Evolutionary conservation across 2,797 vertebrate species (phyloP), one percentile per base, ranked within the genome.

Genomic region (Tachyglossus aculeatus): DNA sequence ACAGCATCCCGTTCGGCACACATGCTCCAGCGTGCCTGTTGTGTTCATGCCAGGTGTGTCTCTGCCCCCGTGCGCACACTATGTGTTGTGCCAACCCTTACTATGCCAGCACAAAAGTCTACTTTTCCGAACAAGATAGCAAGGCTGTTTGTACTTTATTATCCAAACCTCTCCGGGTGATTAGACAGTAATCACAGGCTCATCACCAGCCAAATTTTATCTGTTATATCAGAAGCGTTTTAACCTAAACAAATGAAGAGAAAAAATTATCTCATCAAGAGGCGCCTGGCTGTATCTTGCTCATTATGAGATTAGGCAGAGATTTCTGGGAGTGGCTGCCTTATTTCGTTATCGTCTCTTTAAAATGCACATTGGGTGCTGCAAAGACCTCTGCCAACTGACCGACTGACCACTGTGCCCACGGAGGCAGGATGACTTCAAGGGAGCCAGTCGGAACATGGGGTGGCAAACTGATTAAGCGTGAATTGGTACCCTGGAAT

Each of bases 111-210:
- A 50, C 48, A 6, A 62, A 54, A 37, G 50, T 31, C 67, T 18
- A 54, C 10, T 67, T 36, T 45, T 13, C 29, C 38, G 48, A 77
- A 70, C 58, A 33, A 66, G 52, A 40, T 33, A 60, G 47, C 48
- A 39, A 32, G 31, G 33, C 22, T 51, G 63, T 68, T 50, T 50
- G 62, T 45, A 48, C 55, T 69, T 75, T 66, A 1, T 14, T 59
- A 37, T 61, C 65, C 39, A 71, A 54, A 25, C 45, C 48, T 52
- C 4, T 1, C 45, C n/a, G 48, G 56, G 50, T 62, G 73, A 64
- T 33, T 45, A 61, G 63, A 59, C 62, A 67, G n/a, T 45, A 41
- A 79, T 67, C 70, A 63, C 25, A 44, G 60, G 63, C 45, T 68
- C 18, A 0, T 55, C 37, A 50, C 37, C 44, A 47, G 37, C 33